Percentiles rank a stretch among this genome's conserved stretches.
Evolutionary conservation across 2,888 invertebrate genomes (phyloP).

Genomic region (Crematogaster levior): DNA sequence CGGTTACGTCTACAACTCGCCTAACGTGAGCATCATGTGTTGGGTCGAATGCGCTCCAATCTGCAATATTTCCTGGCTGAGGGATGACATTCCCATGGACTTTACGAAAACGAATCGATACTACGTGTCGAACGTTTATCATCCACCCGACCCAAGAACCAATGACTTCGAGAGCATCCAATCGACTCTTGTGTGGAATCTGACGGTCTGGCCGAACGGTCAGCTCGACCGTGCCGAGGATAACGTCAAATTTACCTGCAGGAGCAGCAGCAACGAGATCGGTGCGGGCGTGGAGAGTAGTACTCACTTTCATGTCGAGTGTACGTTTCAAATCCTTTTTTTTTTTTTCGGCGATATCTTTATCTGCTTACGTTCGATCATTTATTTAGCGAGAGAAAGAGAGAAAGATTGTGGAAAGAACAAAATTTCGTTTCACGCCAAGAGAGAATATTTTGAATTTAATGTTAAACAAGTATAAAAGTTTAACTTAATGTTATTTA

Average conservation of each 20-base stretch:
- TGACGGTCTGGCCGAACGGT: slow-evolving; percentile 93
- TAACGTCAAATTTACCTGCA: slow-evolving; percentile 93
- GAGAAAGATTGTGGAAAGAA: neutral
- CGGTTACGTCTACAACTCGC: slow-evolving; percentile 92
- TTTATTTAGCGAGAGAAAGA: neutral
- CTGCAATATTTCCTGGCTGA: slow-evolving; percentile 94
- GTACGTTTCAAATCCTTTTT: slow-evolving; percentile 87
- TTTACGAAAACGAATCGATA: slow-evolving; percentile 87
- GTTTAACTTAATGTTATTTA: neutral
- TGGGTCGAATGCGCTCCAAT: slow-evolving; percentile 96
- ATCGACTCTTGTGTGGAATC: slow-evolving; percentile 96
- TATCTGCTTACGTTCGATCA: slow-evolving; percentile 3
- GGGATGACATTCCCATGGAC: slow-evolving; percentile 91
- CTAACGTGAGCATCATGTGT: slow-evolving; percentile 91
- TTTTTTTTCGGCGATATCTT: neutral
- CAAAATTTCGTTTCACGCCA: neutral
- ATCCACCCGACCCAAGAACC: slow-evolving; percentile 91
- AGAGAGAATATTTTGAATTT: neutral
- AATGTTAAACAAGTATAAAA: neutral
- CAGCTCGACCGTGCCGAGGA: slow-evolving; percentile 92
- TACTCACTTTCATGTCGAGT: slow-evolving; percentile 95
- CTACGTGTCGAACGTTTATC: slow-evolving; percentile 89
- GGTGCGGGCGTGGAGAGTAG: slow-evolving; percentile 94
- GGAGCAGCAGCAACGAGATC: slow-evolving; percentile 91
- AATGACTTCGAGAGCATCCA: slow-evolving; percentile 96